phyloP scores from a whole-genome alignment of 2,888 invertebrate genomes.

The Beris morrisii region DNA sequence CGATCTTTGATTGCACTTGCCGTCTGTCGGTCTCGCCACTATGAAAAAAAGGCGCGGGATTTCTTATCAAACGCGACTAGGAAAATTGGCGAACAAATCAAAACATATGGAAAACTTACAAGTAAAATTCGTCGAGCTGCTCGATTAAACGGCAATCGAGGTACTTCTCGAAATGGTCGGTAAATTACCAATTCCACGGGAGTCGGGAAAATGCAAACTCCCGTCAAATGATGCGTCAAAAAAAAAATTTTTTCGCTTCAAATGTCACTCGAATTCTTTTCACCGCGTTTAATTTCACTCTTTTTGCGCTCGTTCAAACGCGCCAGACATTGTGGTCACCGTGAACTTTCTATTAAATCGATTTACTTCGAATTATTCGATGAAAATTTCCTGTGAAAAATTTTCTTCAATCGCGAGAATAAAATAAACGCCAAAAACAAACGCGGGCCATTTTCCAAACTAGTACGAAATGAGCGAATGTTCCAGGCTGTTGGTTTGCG shows the following conservation, averaged over 20 bases:
- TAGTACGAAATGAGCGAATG: conserved; percentile 39
- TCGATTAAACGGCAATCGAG: too few species aligned
- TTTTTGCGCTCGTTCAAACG: not conserved
- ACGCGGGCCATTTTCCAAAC: conserved; percentile 42
- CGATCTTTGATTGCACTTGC: too few species aligned
- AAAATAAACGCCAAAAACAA: conserved; percentile 44
- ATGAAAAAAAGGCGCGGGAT: too few species aligned
- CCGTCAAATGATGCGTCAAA: conserved; percentile 31
- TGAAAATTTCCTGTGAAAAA: conserved; percentile 2
- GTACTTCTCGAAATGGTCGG: too few species aligned
- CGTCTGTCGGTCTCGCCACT: too few species aligned
- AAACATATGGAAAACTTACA: too few species aligned
- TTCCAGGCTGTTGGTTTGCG: conserved; percentile 4
- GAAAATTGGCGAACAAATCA: too few species aligned
- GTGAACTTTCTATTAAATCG: not conserved
- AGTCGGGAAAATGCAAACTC: conserved; percentile 2
- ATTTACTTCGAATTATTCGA: not conserved
- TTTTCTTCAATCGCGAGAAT: conserved; percentile 18
- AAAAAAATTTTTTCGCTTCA: conserved; percentile 16
- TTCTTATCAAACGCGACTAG: too few species aligned
- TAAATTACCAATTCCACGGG: too few species aligned
- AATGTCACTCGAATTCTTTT: conserved; percentile 15
- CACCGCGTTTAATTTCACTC: too few species aligned
- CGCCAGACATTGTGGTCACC: not conserved
- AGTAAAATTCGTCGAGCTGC: too few species aligned